phyloP scores from a whole-genome alignment of 2,888 invertebrate species.

The Cybosia mesomella region DNA sequence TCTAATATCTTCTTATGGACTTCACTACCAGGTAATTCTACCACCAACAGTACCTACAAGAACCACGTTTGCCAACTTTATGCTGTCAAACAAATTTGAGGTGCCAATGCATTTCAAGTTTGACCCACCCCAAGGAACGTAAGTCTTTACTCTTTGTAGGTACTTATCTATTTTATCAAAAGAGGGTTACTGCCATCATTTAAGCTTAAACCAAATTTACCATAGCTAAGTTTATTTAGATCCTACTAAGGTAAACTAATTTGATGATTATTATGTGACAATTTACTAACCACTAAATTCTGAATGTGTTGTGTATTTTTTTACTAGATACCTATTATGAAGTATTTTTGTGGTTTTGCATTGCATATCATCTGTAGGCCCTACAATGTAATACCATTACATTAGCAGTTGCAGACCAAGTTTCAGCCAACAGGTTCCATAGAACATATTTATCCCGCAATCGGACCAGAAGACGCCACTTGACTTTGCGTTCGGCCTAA shows the following conservation, averaged over 20 bases:
- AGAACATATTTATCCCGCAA: too few species aligned
- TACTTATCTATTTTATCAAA: background rate
- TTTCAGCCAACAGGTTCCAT: too few species aligned
- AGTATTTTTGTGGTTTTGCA: too few species aligned
- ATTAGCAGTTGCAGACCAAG: too few species aligned
- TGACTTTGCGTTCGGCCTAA: too few species aligned
- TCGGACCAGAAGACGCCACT: too few species aligned
- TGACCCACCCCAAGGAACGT: slow-evolving; percentile 72
- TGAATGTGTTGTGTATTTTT: background rate
- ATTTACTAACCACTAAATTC: background rate
- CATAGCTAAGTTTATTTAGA: too few species aligned
- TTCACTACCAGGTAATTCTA: slow-evolving; percentile 64
- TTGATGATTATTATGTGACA: too few species aligned
- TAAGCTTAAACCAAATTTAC: too few species aligned
- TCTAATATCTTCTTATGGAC: background rate
- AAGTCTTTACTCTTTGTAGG: slow-evolving; percentile 46
- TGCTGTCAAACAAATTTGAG: slow-evolving; percentile 77
- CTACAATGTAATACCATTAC: too few species aligned
- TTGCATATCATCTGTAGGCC: too few species aligned
- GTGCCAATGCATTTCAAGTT: slow-evolving; percentile 79
- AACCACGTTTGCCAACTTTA: slow-evolving; percentile 77
- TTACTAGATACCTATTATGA: too few species aligned
- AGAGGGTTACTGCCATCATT: background rate
- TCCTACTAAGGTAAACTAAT: background rate
- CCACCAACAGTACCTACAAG: slow-evolving; percentile 81